These are phyloP conservation scores for Semotilus atromaculatus DNA, from an alignment of 2,797 vertebrate genomes.

Conservation along the genomic window DNA sequence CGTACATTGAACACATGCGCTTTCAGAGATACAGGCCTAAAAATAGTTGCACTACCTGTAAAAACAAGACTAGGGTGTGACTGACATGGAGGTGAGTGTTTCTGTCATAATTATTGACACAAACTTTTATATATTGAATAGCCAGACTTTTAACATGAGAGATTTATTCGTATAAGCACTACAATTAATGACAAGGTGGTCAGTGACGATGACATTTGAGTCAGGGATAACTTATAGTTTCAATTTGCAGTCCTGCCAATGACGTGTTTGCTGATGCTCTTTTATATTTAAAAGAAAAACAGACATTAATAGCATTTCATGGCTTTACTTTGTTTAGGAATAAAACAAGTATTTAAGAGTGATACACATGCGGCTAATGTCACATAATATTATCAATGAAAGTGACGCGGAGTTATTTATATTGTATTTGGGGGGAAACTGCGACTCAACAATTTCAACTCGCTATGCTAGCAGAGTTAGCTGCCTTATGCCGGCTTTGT, in stretches of 20 bases:
- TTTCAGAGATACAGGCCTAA: neutral
- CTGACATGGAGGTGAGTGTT: neutral
- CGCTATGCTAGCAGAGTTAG: conserved; percentile 26
- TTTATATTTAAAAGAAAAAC: neutral
- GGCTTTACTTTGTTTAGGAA: neutral
- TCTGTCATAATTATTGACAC: neutral
- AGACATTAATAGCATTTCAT: too few relatives aligned
- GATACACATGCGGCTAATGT: neutral
- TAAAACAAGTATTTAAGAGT: neutral
- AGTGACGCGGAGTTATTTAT: neutral
- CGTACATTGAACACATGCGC: neutral
- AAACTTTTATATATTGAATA: neutral
- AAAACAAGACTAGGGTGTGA: neutral
- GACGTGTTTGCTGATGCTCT: neutral
- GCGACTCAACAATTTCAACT: neutral
- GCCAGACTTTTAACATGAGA: neutral
- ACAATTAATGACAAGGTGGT: neutral
- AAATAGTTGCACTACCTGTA: neutral
- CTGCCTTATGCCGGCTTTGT: neutral
- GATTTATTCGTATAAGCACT: neutral
- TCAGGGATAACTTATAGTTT: neutral
- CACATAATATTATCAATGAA: neutral
- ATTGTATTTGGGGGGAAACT: neutral
- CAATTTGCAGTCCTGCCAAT: neutral
- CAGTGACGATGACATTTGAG: too few relatives aligned